Evolutionary conservation across 2,797 vertebrate species (phyloP).

Genomic region (Pangasius sanitwongsei): DNA sequence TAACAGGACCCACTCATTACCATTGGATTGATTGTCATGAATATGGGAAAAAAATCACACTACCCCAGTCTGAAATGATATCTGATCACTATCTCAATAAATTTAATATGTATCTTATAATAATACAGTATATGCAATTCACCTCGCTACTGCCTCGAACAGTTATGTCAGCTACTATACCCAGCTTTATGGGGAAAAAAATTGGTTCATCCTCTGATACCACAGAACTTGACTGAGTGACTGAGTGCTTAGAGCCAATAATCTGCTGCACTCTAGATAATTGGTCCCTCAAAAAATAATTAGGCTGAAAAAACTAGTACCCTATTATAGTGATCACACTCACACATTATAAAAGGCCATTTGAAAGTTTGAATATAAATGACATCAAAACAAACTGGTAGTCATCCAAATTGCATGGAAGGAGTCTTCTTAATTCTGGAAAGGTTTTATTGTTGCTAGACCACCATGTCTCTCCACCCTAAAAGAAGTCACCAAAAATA

Average conservation of each 20-base stretch:
- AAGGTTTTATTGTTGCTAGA: background rate
- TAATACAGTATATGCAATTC: background rate
- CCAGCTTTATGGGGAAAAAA: background rate
- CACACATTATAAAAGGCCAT: background rate
- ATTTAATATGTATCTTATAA: background rate
- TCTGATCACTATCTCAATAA: background rate
- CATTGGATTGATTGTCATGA: background rate
- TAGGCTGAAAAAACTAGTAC: background rate
- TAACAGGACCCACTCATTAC: background rate
- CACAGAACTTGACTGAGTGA: background rate
- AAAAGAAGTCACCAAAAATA: background rate
- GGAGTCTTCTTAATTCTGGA: background rate
- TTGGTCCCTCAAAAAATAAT: background rate
- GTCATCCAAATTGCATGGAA: background rate
- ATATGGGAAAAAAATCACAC: background rate
- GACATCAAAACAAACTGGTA: background rate
- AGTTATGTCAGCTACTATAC: background rate
- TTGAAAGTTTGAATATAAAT: background rate
- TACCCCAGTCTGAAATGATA: background rate
- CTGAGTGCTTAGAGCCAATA: background rate
- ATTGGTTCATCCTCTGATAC: background rate
- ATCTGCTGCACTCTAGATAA: background rate
- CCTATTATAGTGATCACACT: background rate
- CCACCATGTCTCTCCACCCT: background rate
- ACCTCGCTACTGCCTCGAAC: background rate